These are phyloP conservation scores for Poeciliopsis turneri DNA, from an alignment of 2,797 vertebrate genomes.

Conservation along the genomic window DNA sequence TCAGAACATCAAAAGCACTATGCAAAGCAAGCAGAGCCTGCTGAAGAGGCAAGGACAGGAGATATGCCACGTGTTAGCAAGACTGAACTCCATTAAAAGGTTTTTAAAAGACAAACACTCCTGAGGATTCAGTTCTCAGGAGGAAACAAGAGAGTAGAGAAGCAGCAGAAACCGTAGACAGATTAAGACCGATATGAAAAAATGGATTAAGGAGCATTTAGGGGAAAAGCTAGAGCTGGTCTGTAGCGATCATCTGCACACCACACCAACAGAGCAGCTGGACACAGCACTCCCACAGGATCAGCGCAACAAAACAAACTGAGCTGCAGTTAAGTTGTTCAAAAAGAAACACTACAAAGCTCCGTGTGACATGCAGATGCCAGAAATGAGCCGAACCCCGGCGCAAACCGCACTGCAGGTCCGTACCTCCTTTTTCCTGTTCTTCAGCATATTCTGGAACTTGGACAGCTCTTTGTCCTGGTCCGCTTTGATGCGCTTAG, in stretches of 20 bases:
- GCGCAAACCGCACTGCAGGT: constrained; percentile 29
- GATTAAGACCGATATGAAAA: constrained; percentile 64
- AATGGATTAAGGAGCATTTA: constrained; percentile 52
- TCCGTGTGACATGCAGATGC: constrained; percentile 38
- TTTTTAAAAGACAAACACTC: neutral
- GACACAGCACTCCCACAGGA: constrained; percentile 35
- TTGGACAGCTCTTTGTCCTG: constrained; percentile 97
- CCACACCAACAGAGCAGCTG: constrained; percentile 20
- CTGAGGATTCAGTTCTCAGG: constrained; percentile 14
- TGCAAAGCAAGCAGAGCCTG: constrained; percentile 29
- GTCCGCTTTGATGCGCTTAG: constrained; percentile 95
- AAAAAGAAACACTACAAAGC: constrained; percentile 38
- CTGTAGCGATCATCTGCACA: constrained; percentile 34
- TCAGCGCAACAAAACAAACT: constrained; percentile 32
- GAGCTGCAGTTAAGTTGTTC: constrained; percentile 17
- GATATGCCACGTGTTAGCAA: constrained; percentile 4
- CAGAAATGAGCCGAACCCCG: constrained; percentile 14
- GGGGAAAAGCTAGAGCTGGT: constrained; percentile 33
- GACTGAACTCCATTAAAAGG: constrained; percentile 3
- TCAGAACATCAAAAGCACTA: constrained; percentile 22
- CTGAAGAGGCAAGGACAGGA: constrained; percentile 30
- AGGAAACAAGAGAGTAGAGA: constrained; percentile 40
- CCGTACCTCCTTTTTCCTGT: constrained; percentile 95
- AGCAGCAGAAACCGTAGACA: constrained; percentile 23
- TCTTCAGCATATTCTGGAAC: constrained; percentile 97